Percentiles rank a stretch among this genome's conserved stretches.
phyloP scores from a whole-genome alignment of 2,888 invertebrate genomes.

The Anthophora plumipes region DNA sequence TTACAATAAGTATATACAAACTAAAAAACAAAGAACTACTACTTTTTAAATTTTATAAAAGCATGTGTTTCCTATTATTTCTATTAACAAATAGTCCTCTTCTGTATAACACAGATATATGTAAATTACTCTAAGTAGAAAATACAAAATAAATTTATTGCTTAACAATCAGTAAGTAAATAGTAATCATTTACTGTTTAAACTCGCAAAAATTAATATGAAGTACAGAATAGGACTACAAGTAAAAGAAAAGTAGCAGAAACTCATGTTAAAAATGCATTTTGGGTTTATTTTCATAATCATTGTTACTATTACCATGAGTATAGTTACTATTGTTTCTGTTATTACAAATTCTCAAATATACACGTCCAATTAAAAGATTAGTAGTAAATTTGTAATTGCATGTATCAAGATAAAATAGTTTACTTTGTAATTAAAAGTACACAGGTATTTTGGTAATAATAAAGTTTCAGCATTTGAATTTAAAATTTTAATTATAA shows the following conservation, averaged over 20 bases:
- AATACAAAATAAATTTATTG: conserved; percentile 4
- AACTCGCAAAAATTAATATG: background rate
- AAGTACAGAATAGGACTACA: conserved; percentile 59
- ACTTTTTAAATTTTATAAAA: conserved; percentile 41
- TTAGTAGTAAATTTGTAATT: conserved; percentile 35
- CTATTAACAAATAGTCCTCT: conserved; percentile 56
- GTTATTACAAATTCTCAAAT: conserved; percentile 33
- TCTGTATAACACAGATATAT: conserved; percentile 32
- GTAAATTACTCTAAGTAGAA: conserved; percentile 38
- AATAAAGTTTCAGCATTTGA: conserved; percentile 23
- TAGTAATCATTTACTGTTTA: background rate
- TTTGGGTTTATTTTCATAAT: conserved; percentile 49
- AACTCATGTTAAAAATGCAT: conserved; percentile 57
- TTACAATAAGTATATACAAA: conserved; percentile 41
- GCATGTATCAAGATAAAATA: conserved; percentile 30
- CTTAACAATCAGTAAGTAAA: conserved; percentile 11
- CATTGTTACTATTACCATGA: conserved; percentile 38
- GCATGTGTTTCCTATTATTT: conserved; percentile 48
- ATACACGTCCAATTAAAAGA: conserved; percentile 44
- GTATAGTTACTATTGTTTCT: conserved; percentile 30
- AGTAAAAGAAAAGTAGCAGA: conserved; percentile 47
- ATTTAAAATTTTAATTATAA: conserved; percentile 42
- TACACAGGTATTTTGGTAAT: conserved; percentile 53
- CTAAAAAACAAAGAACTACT: conserved; percentile 45
- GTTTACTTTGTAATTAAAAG: conserved; percentile 53